These are phyloP conservation scores for Aramus guarauna DNA, from an alignment of 2,113 vertebrate species.

Conservation along the genomic window DNA sequence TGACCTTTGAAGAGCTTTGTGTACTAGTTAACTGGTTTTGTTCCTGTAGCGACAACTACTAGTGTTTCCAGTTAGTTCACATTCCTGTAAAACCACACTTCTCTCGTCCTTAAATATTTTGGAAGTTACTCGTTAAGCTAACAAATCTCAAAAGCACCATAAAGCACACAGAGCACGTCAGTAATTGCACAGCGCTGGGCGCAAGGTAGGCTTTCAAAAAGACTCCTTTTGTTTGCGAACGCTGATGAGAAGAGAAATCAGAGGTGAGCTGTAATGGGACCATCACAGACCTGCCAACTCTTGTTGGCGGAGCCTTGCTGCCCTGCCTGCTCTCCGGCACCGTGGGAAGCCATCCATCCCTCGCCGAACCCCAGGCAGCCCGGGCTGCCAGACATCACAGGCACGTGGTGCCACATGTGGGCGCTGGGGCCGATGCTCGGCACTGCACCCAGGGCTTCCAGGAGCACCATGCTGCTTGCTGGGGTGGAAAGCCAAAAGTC, in stretches of 20 bases:
- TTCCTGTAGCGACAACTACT: slow-evolving; percentile 30
- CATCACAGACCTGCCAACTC: background rate
- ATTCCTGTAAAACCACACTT: slow-evolving; percentile 53
- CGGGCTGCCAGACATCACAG: background rate
- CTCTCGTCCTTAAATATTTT: slow-evolving; percentile 30
- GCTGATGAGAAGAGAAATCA: background rate
- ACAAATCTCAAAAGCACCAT: slow-evolving; percentile 14
- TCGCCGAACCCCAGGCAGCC: accelerated
- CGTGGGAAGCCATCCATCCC: background rate
- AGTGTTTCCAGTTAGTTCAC: slow-evolving; percentile 31
- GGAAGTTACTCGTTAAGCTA: slow-evolving; percentile 29
- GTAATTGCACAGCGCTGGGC: background rate
- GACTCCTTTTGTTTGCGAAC: background rate
- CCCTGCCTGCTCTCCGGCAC: background rate
- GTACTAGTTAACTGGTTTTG: slow-evolving; percentile 25
- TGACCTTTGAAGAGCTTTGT: slow-evolving; percentile 28
- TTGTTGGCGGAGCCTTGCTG: background rate
- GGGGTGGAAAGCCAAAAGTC: background rate
- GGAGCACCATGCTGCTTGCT: background rate
- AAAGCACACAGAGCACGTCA: slow-evolving; percentile 7
- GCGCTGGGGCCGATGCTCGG: accelerated
- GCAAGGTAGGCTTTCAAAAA: background rate
- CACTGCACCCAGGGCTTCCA: background rate
- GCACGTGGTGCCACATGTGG: accelerated
- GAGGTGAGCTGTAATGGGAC: slow-evolving; percentile 2